Percentiles rank a stretch among this genome's conserved stretches.
These are phyloP conservation scores for Camponotus floridanus DNA, from an alignment of 1,140 invertebrate species.

Conservation along the genomic window DNA sequence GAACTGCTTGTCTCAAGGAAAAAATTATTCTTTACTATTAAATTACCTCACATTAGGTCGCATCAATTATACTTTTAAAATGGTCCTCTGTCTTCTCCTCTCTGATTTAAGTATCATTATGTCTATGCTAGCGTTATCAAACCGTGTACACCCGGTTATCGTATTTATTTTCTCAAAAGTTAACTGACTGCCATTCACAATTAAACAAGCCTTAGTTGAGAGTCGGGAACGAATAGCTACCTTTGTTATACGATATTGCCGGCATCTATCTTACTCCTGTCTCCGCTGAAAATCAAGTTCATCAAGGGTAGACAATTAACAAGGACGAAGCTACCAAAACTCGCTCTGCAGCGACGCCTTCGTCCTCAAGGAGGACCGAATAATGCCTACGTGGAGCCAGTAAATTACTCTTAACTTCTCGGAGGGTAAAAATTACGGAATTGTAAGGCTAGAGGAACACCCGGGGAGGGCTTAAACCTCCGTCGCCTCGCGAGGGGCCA, in stretches of 20 bases:
- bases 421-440: constrained; percentile 85
- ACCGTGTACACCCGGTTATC: constrained; percentile 5
- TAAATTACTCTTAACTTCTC: constrained; percentile 86
- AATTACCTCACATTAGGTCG: background rate
- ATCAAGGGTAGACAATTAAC: constrained; percentile 76
- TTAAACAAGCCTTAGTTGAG: constrained; percentile 20
- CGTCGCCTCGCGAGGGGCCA: constrained; percentile 74
- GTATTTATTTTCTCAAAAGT: constrained; percentile 36
- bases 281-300: constrained; percentile 72
- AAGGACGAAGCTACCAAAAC: constrained; percentile 52
- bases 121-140: constrained; percentile 6
- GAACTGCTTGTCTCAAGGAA: background rate
- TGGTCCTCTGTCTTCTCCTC: too few species aligned
- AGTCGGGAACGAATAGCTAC: constrained; percentile 64
- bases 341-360: constrained; percentile 13
- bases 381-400: constrained; percentile 78
- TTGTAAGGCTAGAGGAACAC: constrained; percentile 79
- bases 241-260: constrained; percentile 68
- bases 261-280: constrained; percentile 68
- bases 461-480: constrained; percentile 75
- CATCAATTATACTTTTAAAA: background rate
- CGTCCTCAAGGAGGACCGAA: constrained; percentile 65
- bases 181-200: background rate
- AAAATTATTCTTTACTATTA: background rate
- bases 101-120: background rate